Conservation (phyloP, 2,888 invertebrate species). For the Nomada goodeniana region DNA sequence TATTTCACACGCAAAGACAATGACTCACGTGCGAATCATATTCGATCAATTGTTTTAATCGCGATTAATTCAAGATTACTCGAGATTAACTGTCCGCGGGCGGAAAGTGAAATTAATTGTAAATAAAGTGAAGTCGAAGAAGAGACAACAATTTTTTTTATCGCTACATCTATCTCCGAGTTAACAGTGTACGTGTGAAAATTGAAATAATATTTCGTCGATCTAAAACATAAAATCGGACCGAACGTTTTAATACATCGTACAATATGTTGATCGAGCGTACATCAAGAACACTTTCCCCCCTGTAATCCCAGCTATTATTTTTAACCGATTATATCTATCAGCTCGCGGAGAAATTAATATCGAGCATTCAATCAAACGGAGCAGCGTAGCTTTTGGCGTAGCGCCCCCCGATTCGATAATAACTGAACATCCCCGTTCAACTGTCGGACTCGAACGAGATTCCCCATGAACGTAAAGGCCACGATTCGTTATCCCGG, state of each 20-base stretch:
- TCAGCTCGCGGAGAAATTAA: neutral
- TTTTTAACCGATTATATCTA: neutral
- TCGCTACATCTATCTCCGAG: neutral
- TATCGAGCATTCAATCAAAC: too few relatives aligned
- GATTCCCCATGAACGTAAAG: neutral
- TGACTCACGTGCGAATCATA: neutral
- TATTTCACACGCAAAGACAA: slow-evolving; percentile 28
- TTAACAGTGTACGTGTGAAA: neutral
- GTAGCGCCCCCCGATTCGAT: neutral
- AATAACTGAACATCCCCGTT: neutral
- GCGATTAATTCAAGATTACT: neutral
- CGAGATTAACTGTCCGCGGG: neutral
- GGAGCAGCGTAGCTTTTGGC: neutral
- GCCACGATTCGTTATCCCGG: slow-evolving; percentile 18
- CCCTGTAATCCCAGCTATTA: too few relatives aligned
- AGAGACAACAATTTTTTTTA: neutral
- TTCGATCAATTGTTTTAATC: slow-evolving; percentile 7
- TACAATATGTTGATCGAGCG: neutral
- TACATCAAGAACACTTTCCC: neutral
- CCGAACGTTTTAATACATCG: neutral
- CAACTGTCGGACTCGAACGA: neutral
- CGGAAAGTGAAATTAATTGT: slow-evolving; percentile 6
- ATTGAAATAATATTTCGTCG: slow-evolving; percentile 4
- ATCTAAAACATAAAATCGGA: slow-evolving; percentile 10
- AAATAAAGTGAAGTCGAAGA: neutral